Evolutionary conservation across 2,113 vertebrate species (phyloP).

Genomic region (Ctenomys sociabilis): DNA sequence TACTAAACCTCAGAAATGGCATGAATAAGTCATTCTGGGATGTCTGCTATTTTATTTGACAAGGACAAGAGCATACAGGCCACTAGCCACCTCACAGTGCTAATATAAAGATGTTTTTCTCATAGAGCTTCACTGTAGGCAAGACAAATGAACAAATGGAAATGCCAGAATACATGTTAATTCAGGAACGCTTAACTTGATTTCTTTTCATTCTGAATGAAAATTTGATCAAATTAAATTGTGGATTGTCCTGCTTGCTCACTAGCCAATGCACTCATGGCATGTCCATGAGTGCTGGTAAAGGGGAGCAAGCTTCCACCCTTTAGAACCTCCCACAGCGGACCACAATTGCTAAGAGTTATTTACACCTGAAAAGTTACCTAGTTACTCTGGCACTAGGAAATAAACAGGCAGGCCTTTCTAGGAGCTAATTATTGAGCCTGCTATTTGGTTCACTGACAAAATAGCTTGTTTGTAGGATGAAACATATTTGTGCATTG

Average conservation of each 20-base stretch:
- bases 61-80: neutral
- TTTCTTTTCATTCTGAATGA: constrained; percentile 45
- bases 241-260: neutral
- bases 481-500: constrained; percentile 70
- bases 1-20: constrained; percentile 57
- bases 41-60: constrained; percentile 48
- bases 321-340: neutral
- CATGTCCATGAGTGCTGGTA: neutral
- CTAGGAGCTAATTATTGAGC: constrained; percentile 74
- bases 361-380: constrained; percentile 48
- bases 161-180: neutral
- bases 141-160: neutral
- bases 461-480: constrained; percentile 75
- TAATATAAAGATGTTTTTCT: neutral
- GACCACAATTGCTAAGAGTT: neutral
- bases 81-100: neutral
- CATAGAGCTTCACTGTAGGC: constrained; percentile 4
- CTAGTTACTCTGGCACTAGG: constrained; percentile 1
- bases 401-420: constrained; percentile 66
- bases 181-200: constrained; percentile 4
- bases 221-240: constrained; percentile 51
- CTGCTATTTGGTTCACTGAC: constrained; percentile 75
- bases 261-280: neutral
- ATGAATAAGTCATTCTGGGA: constrained; percentile 55
- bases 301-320: neutral